Evolutionary conservation across 2,113 vertebrate species (phyloP).

Genomic region (Pituophis catenifer): DNA sequence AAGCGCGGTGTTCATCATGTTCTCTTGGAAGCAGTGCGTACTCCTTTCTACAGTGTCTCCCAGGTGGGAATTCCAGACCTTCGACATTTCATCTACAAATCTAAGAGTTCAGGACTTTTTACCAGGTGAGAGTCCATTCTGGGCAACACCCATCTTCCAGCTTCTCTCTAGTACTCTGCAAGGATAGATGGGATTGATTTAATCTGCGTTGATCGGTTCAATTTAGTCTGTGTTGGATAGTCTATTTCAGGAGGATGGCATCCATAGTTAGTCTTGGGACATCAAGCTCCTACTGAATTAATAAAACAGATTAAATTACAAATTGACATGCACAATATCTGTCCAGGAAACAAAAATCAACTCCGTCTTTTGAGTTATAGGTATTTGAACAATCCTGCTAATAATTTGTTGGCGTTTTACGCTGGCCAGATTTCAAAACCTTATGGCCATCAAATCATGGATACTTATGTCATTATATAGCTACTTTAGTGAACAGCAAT

Average conservation of each 20-base stretch:
- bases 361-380: not conserved
- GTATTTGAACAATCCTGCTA: not conserved
- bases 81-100: constrained; percentile 97
- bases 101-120: constrained; percentile 95
- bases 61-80: constrained; percentile 93
- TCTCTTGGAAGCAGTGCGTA: constrained; percentile 83
- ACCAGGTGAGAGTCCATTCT: constrained; percentile 81
- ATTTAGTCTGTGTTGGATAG: not conserved
- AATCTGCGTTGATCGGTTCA: not conserved
- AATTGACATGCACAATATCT: too few species aligned
- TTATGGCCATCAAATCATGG: not conserved
- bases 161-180: not conserved
- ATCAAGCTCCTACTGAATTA: not conserved
- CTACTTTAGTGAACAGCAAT: not conserved
- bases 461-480: not conserved
- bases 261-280: not conserved
- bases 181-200: not conserved
- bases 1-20: constrained; percentile 79
- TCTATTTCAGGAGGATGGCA: not conserved
- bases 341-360: not conserved
- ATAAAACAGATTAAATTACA: not conserved
- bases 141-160: not conserved
- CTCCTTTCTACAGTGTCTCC: constrained; percentile 81
- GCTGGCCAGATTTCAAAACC: not conserved
- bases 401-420: not conserved